Evolutionary conservation across 1,140 invertebrate genomes (phyloP).

Genomic region (Drosophila neocordata): DNA sequence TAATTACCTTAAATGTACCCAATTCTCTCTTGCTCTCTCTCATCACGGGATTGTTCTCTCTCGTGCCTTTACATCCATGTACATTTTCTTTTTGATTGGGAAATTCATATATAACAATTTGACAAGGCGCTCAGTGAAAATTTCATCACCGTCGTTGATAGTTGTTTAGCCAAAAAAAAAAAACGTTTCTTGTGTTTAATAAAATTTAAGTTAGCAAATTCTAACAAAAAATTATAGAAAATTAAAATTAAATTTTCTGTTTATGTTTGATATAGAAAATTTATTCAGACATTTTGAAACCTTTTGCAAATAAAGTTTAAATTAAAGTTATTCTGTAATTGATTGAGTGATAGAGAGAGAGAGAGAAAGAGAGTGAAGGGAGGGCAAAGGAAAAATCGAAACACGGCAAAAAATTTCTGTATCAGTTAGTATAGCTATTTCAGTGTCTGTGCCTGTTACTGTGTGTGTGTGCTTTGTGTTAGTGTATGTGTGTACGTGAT

Average conservation of each 20-base stretch:
- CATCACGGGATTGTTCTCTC: slow-evolving; percentile 11
- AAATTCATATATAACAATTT: slow-evolving; percentile 67
- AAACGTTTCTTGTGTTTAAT: slow-evolving; percentile 48
- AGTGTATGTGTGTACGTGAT: slow-evolving; percentile 59
- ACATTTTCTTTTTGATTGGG: slow-evolving; percentile 60
- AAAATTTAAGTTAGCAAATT: slow-evolving; percentile 48
- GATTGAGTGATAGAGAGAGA: neutral
- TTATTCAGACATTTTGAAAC: slow-evolving; percentile 8
- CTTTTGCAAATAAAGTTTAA: slow-evolving; percentile 25
- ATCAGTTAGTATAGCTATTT: slow-evolving; percentile 64
- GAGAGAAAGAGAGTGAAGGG: neutral
- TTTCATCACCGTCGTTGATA: slow-evolving; percentile 81
- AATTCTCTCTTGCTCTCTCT: slow-evolving; percentile 7
- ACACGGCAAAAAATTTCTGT: slow-evolving; percentile 75
- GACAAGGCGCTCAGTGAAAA: slow-evolving; percentile 72
- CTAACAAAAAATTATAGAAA: slow-evolving; percentile 40
- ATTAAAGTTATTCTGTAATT: slow-evolving; percentile 25
- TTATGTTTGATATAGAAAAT: slow-evolving; percentile 29
- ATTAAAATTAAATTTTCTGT: slow-evolving; percentile 32
- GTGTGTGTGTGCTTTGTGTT: slow-evolving; percentile 33
- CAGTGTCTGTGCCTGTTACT: slow-evolving; percentile 25
- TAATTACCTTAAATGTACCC: neutral
- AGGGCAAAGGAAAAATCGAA: slow-evolving; percentile 68
- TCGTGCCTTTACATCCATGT: slow-evolving; percentile 41
- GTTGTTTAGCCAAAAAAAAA: slow-evolving; percentile 60